phyloP scores from a whole-genome alignment of 30 jellyfish, hydroid and myxozoan species.

The Cassiopea andromeda region DNA sequence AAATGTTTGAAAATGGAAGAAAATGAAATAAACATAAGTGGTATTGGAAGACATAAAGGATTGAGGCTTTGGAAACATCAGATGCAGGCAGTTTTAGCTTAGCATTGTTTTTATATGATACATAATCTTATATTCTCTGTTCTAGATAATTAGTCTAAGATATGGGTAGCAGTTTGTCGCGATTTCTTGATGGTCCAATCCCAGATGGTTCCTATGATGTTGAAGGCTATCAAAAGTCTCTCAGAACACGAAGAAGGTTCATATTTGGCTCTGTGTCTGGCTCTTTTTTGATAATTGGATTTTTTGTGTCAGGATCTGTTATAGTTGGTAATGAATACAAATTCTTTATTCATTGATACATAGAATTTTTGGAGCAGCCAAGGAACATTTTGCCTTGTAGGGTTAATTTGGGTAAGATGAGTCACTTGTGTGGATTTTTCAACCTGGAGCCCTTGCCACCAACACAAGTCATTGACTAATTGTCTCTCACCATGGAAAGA shows the following conservation, averaged over 20 bases:
- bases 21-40: no score
- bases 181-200: slow-evolving; percentile 57
- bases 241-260: slow-evolving; percentile 39
- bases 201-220: slow-evolving; percentile 43
- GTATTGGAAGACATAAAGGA: no score
- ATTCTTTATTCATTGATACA: no score
- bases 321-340: slow-evolving; percentile 10
- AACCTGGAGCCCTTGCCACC: background rate
- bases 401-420: background rate
- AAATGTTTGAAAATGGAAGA: no score
- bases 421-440: background rate
- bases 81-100: no score
- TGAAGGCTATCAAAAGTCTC: slow-evolving; percentile 36
- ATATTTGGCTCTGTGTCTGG: slow-evolving; percentile 28
- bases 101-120: background rate
- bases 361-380: background rate
- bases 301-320: slow-evolving; percentile 29
- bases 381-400: no score
- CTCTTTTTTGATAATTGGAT: slow-evolving; percentile 25
- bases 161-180: slow-evolving; percentile 41
- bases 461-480: background rate
- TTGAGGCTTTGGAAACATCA: no score
- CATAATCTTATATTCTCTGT: background rate
- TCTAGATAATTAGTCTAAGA: background rate
- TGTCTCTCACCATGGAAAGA: background rate